Base-by-base conservation (phyloP, 2,888 invertebrate species). In the Phrixothrix hirtus region DNA sequence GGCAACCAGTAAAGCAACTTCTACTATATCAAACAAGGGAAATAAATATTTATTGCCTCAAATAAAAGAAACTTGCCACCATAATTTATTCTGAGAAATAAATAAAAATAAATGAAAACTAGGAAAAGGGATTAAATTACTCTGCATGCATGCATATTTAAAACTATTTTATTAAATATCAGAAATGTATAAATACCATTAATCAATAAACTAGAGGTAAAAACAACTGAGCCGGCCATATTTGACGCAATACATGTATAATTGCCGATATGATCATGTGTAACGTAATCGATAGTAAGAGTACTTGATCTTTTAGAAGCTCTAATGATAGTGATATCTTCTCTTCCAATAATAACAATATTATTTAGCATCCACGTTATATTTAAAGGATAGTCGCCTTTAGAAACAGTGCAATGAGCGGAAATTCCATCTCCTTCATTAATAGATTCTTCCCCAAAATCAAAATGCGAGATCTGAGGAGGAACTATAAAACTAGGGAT, bases 341-440 rank as follows among this genome's bases (percentile, higher is more conserved):
- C 78, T 58, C 79, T 79, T 61, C 77, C 78, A 60, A 67, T 70
- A 14, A 81, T 64, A 13, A 69, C 63, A 53, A 72, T 73, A 46
- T 75, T 78, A 61, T 82, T 79, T 64, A 83, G 81, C 36, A 78
- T 83, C 91, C 91, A 92, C 43, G 82, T 82, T 44, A 92, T 85
- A 66, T 83, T 83, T 25, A 92, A 78, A 4, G 92, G 92, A 42
- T 83, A 79, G 71, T 92, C 92, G 29, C 93, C 90, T 74, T 89
- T 88, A 36, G 83, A 81, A 27, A 90, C 85, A 76, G 87, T 84
- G 72, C 90, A 91, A 59, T 85, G 83, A 1, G 87, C 81, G 46
- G 88, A 88, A 26, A 87, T 85, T 57, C 85, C 82, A 57, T 90
- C 89, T 3, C 89, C 90, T 52, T 87, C 87, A 68, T 89, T 88